Percentiles rank a stretch among this genome's conserved stretches.
phyloP scores from a whole-genome alignment of 2,888 invertebrate genomes.

The Phorcus lineatus region DNA sequence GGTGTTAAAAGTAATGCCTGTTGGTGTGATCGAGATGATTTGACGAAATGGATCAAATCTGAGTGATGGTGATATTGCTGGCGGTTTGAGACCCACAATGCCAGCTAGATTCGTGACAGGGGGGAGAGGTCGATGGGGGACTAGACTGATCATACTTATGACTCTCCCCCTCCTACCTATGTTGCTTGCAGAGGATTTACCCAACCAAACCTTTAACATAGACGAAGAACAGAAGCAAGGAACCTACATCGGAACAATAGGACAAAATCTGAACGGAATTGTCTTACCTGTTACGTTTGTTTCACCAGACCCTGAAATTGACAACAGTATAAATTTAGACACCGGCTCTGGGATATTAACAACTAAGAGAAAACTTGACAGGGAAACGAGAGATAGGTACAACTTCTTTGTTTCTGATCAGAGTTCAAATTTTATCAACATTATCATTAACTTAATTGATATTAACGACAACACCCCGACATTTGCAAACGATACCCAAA shows the following conservation, averaged over 20 bases:
- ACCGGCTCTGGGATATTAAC: not conserved
- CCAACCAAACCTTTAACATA: not conserved
- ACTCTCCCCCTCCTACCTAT: not conserved
- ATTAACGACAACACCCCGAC: slow-evolving; percentile 92
- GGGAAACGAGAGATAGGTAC: not conserved
- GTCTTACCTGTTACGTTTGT: not conserved
- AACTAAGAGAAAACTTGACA: not conserved
- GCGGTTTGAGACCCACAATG: not conserved
- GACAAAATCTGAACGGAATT: not conserved
- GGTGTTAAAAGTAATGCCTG: not conserved
- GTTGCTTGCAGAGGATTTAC: not conserved
- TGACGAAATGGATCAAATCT: not conserved
- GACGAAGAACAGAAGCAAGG: not conserved
- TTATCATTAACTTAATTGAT: slow-evolving; percentile 86
- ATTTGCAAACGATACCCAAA: slow-evolving; percentile 83
- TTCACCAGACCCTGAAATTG: not conserved
- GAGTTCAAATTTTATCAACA: not conserved
- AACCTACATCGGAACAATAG: not conserved
- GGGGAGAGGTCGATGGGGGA: not conserved
- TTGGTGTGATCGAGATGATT: not conserved
- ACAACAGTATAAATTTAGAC: not conserved
- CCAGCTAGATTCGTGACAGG: not conserved
- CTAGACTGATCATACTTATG: not conserved
- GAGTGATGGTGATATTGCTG: not conserved
- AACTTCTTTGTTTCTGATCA: not conserved